These are phyloP conservation scores for Drosophila watanabei DNA, from an alignment of 1,140 invertebrate species.

Conservation along the genomic window DNA sequence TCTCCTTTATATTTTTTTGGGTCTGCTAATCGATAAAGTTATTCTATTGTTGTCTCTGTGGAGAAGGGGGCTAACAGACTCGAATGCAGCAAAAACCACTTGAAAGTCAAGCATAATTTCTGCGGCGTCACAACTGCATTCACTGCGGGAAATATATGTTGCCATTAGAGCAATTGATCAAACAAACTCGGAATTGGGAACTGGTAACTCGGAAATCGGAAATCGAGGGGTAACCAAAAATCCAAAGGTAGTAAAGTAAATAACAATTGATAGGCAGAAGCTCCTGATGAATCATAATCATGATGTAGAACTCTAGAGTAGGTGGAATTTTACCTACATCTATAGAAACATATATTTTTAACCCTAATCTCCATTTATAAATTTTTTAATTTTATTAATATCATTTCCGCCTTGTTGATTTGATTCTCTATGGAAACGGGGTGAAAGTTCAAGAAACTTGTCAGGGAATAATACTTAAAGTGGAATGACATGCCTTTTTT, in stretches of 20 bases:
- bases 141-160: constrained; percentile 34
- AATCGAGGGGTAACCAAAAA: constrained; percentile 45
- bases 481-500: constrained; percentile 43
- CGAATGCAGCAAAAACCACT: constrained; percentile 1
- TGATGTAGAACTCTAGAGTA: not conserved
- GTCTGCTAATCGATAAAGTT: constrained; percentile 74
- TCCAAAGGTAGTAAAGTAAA: constrained; percentile 40
- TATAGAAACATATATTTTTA: not conserved
- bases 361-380: not conserved
- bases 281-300: not conserved
- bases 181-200: constrained; percentile 61
- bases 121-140: constrained; percentile 36
- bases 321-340: not conserved
- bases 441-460: constrained; percentile 72
- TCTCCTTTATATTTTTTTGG: constrained; percentile 29
- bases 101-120: constrained; percentile 54
- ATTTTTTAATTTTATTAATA: not conserved
- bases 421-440: constrained; percentile 76
- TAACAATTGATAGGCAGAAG: constrained; percentile 11
- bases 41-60: constrained; percentile 57
- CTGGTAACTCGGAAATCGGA: not conserved
- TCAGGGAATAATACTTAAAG: constrained; percentile 2
- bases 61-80: constrained; percentile 25
- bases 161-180: constrained; percentile 72
- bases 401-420: constrained; percentile 29